Percentiles rank a stretch among this genome's conserved stretches.
Evolutionary conservation across 2,113 vertebrate genomes (phyloP).

Genomic region (Mandrillus leucophaeus): DNA sequence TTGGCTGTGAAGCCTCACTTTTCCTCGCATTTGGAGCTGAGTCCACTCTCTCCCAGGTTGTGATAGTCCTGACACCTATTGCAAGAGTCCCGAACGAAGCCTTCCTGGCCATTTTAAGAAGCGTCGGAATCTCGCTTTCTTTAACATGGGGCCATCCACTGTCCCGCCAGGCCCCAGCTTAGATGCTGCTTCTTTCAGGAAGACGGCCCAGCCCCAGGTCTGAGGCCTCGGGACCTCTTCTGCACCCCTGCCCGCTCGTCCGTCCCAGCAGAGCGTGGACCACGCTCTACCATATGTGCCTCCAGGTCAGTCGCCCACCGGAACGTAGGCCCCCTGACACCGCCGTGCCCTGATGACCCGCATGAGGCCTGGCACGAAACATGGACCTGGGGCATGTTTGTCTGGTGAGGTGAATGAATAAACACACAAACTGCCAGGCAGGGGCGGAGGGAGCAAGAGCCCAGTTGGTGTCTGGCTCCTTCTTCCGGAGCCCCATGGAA

Average conservation of each 20-base stretch:
- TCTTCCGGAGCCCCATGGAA: not conserved
- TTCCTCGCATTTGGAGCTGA: not conserved
- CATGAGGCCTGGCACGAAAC: accelerated
- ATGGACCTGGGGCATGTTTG: not conserved
- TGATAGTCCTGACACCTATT: not conserved
- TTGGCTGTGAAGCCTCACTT: too few species aligned
- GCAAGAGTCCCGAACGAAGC: not conserved
- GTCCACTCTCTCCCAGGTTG: not conserved
- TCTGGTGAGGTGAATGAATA: not conserved
- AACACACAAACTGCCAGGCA: not conserved
- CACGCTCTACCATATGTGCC: accelerated
- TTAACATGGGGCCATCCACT: not conserved
- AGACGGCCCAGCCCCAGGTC: not conserved
- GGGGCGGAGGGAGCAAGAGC: not conserved
- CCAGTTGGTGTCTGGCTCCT: not conserved
- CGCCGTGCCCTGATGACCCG: accelerated
- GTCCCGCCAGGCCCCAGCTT: too few species aligned
- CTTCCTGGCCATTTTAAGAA: not conserved
- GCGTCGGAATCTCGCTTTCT: not conserved
- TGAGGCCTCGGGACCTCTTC: accelerated
- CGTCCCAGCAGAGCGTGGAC: accelerated
- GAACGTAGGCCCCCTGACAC: accelerated
- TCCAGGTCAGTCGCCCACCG: not conserved
- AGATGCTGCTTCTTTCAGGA: not conserved
- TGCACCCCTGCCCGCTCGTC: too few species aligned